Evolutionary conservation across 2,888 invertebrate species (phyloP).

Genomic region (Amaurobius ferox): DNA sequence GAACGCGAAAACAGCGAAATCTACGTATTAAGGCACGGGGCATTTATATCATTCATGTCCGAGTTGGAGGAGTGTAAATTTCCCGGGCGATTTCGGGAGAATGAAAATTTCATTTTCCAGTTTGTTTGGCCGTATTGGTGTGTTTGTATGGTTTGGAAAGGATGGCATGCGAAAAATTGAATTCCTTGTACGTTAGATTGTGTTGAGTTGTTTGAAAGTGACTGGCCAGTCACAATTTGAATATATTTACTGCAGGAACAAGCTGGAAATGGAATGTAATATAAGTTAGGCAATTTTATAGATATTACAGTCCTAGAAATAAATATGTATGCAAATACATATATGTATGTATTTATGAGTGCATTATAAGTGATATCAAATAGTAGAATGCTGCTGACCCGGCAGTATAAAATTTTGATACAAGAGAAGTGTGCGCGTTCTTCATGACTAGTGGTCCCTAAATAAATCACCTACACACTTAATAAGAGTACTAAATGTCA

Average conservation of each 20-base stretch:
- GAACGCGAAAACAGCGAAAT: background rate
- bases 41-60: constrained; percentile 33
- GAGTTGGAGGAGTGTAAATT: constrained; percentile 50
- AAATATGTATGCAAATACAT: no score
- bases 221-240: background rate
- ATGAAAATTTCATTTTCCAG: constrained; percentile 36
- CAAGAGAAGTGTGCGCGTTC: no score
- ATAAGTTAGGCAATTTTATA: no score
- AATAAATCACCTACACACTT: no score
- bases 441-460: no score
- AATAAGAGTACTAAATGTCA: no score
- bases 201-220: background rate
- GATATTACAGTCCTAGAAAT: no score
- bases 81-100: constrained; percentile 30
- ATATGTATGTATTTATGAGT: no score
- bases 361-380: no score
- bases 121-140: background rate
- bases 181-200: background rate
- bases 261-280: background rate
- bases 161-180: background rate
- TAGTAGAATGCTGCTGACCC: no score
- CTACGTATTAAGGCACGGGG: background rate
- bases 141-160: background rate
- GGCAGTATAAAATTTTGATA: no score
- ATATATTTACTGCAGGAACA: background rate